Conservation (phyloP, 2,113 vertebrate species). For the Myodes glareolus region DNA sequence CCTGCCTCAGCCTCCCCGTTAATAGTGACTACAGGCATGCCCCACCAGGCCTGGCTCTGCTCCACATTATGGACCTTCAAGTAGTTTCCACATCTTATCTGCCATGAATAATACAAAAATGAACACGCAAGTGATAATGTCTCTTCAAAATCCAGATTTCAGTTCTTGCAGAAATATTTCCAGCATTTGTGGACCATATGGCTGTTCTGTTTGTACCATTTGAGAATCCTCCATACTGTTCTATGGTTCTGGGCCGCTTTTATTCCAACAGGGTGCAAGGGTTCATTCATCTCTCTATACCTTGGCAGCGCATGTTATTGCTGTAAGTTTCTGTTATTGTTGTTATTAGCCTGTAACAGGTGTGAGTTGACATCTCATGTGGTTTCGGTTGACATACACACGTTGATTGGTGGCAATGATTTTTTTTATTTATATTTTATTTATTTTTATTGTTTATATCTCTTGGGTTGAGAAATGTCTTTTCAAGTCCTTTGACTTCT, state of each 20-base stretch:
- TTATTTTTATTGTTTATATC: no score
- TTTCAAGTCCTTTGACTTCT: not conserved
- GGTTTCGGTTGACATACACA: not conserved
- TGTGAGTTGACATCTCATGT: not conserved
- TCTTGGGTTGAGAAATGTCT: not conserved
- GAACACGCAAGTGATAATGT: not conserved
- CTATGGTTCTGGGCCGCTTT: not conserved
- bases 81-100: not conserved
- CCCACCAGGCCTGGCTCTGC: not conserved
- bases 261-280: not conserved
- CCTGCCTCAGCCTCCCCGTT: not conserved
- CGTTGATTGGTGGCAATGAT: not conserved
- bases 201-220: not conserved
- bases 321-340: not conserved
- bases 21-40: no score
- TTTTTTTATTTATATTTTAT: no score
- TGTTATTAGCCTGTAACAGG: not conserved
- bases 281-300: not conserved
- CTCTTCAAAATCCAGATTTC: not conserved
- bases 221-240: not conserved
- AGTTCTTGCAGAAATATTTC: not conserved
- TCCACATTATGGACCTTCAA: not conserved
- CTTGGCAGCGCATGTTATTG: not conserved
- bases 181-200: not conserved
- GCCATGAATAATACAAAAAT: not conserved